Base-by-base conservation (phyloP, 2,113 vertebrate genomes). In the Syngnathus scovelli region DNA sequence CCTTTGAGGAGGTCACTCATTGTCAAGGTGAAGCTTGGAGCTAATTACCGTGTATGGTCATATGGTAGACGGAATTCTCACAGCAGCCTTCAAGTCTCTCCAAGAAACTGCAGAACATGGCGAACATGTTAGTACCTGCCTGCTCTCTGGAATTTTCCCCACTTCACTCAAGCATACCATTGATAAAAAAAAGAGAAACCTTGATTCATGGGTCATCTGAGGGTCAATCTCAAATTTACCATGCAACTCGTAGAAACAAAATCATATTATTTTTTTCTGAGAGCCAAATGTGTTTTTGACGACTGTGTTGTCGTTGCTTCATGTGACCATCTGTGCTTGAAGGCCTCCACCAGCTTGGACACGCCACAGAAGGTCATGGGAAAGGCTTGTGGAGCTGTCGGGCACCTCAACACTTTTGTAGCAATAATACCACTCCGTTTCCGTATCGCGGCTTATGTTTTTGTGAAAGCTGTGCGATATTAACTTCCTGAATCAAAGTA, bases 91-190 rank as follows among this genome's bases (percentile, higher is more conserved):
- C 90, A 94, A 16, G 95, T 91, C 77, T 98, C 94, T 0, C 92
- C 89, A 60, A 98, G 90, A 77, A 98, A 93, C 78, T 94, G 93
- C 80, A 98, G 89, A 82, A 98, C 94, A 27, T 96, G 98, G 3
- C 90, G 92, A 81, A 94, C 91, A 0, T 99, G 96, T 33, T 33
- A 33, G 27, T 33, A 33, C 27, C 27, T 33, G 2, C 27, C 27
- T 33, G 27, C 27, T 33, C 27, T 33, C 27, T 33, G 27, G 27
- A 33, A 33, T 33, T 33, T 33, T 33, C 27, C 27, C 27, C 27
- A 33, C 27, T 33, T 33, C 27, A 33, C 27, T 33, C 27, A 33
- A 33, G 27, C 27, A 33, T 33, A 33, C 27, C 27, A 33, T 33
- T 0, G 27, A 33, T 33, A 33, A 33, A 33, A 33, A 33, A 33